Percentiles rank a stretch among this genome's conserved stretches.
These are phyloP conservation scores for Cebidichthys violaceus DNA, from an alignment of 2,113 vertebrate species.

Conservation along the genomic window DNA sequence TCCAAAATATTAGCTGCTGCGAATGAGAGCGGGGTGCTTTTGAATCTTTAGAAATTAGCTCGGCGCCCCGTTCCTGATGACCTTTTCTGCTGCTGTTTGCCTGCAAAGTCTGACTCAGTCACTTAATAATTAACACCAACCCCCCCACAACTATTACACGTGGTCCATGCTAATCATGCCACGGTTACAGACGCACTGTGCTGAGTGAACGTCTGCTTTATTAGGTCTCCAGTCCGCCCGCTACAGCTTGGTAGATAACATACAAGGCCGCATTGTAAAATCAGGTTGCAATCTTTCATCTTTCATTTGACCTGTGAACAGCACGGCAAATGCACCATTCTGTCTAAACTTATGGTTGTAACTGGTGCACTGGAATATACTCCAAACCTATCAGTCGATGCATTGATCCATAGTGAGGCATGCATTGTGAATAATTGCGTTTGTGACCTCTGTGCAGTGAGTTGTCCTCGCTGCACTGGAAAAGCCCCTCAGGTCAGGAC, in stretches of 20 bases:
- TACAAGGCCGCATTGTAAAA: not conserved
- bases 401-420: constrained; percentile 50
- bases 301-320: not conserved
- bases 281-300: not conserved
- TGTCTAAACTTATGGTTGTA: constrained; percentile 1
- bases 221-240: not conserved
- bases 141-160: constrained; percentile 47
- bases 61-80: not conserved
- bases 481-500: constrained; percentile 42
- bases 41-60: constrained; percentile 26
- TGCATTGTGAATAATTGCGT: constrained; percentile 50
- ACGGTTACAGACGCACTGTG: constrained; percentile 6
- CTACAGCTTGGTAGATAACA: not conserved
- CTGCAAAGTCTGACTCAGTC: constrained; percentile 50
- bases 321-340: not conserved
- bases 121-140: constrained; percentile 63
- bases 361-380: constrained; percentile 15
- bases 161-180: constrained; percentile 39
- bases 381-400: constrained; percentile 26
- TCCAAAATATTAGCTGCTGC: constrained; percentile 25
- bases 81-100: constrained; percentile 49
- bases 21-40: constrained; percentile 15
- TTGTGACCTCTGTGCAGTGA: constrained; percentile 41
- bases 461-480: constrained; percentile 52
- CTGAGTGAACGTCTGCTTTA: constrained; percentile 20